These are phyloP conservation scores for Platycnemis pennipes DNA, from an alignment of 2,888 invertebrate species.

Conservation along the genomic window DNA sequence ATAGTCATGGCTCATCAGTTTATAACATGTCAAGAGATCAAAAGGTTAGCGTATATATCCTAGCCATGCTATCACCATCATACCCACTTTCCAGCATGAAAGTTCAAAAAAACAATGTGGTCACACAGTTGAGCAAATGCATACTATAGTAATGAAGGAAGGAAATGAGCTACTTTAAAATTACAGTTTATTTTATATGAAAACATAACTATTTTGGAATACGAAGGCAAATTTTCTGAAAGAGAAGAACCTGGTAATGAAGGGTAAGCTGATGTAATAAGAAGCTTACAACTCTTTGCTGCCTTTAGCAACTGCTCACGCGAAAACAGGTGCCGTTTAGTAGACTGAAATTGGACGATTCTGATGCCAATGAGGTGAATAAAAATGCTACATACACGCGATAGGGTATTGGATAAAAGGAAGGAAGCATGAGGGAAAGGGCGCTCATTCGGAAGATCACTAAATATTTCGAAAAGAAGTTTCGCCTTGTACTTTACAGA, in stretches of 20 bases:
- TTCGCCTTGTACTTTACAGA: background rate
- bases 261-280: background rate
- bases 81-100: too few species aligned
- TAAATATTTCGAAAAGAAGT: constrained; percentile 12
- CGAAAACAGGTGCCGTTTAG: constrained; percentile 14
- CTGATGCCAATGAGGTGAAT: background rate
- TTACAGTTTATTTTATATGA: too few species aligned
- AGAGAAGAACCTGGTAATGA: background rate
- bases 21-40: too few species aligned
- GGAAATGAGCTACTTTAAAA: too few species aligned
- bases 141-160: too few species aligned
- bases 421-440: background rate
- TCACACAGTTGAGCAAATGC: too few species aligned
- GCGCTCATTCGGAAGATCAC: constrained; percentile 21
- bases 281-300: background rate
- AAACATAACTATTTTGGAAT: background rate
- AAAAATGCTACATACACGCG: background rate
- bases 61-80: too few species aligned
- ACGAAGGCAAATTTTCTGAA: background rate
- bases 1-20: too few species aligned
- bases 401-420: background rate
- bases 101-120: too few species aligned
- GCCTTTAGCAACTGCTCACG: background rate
- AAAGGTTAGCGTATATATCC: too few species aligned
- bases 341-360: constrained; percentile 16